Evolutionary conservation across 2,113 vertebrate species (phyloP).

Genomic region (Myrmecobius fasciatus): DNA sequence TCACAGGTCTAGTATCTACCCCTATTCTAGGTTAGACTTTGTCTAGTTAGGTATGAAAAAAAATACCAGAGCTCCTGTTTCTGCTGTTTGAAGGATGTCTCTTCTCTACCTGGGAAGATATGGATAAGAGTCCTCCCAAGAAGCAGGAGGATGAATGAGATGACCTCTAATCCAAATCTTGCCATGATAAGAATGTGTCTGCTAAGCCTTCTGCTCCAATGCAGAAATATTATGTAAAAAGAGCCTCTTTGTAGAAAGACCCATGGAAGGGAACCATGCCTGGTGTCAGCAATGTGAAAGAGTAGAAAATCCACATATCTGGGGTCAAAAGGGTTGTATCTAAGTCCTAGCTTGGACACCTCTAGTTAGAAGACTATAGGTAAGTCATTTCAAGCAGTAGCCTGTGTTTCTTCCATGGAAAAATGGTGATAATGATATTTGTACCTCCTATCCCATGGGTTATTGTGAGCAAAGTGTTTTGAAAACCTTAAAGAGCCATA

Average conservation of each 20-base stretch:
- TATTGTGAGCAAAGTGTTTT: not conserved
- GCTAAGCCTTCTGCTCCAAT: not conserved
- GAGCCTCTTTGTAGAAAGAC: not conserved
- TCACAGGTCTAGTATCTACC: not conserved
- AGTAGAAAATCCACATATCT: not conserved
- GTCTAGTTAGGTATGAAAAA: not conserved
- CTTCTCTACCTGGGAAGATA: not conserved
- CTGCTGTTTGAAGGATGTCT: not conserved
- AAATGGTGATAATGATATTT: not conserved
- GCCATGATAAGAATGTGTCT: not conserved
- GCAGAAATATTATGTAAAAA: not conserved
- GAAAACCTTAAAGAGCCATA: not conserved
- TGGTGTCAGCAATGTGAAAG: not conserved
- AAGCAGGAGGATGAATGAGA: not conserved
- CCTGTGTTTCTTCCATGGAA: not conserved
- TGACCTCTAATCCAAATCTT: not conserved
- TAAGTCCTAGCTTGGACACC: not conserved
- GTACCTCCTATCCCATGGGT: not conserved
- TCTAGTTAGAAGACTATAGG: not conserved
- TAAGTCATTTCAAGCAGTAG: not conserved
- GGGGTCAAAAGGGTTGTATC: not conserved
- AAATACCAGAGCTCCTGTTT: not conserved
- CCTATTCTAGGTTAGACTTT: not conserved
- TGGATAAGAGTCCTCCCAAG: not conserved
- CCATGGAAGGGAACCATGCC: not conserved